These are phyloP conservation scores for Lytechinus pictus DNA, from an alignment of 35 echinoderm and acorn worm genomes.

Conservation along the genomic window DNA sequence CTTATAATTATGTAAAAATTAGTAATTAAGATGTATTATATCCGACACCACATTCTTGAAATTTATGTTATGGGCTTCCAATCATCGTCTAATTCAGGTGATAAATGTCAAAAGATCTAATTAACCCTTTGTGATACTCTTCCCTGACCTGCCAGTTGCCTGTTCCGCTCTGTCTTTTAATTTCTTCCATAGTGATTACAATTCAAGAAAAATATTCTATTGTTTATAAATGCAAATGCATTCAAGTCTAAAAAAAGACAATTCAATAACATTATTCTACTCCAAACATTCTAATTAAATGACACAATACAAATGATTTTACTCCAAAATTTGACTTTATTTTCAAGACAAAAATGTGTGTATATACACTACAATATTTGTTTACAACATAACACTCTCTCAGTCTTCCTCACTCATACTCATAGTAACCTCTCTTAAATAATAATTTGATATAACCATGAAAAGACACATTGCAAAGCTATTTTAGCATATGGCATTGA, in stretches of 20 bases:
- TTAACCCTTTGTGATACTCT: no score
- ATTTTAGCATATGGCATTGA: neutral
- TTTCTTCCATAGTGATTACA: neutral
- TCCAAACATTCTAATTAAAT: neutral
- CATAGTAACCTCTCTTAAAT: neutral
- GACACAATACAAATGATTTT: neutral
- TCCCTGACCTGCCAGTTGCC: neutral
- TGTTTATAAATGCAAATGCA: neutral
- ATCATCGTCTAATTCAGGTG: no score
- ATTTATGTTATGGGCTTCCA: no score
- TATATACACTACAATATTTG: neutral
- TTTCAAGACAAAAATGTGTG: constrained; percentile 7
- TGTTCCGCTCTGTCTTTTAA: neutral
- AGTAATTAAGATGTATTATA: no score
- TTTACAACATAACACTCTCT: neutral
- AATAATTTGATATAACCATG: neutral
- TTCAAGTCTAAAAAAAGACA: neutral
- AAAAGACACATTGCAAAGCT: constrained; percentile 4
- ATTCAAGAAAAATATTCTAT: no score
- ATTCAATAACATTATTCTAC: neutral
- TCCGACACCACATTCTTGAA: no score
- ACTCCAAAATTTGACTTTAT: neutral
- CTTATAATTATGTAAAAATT: no score
- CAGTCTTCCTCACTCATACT: neutral
- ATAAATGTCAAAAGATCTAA: no score